These are phyloP conservation scores for Gouania willdenowi DNA, from an alignment of 2,797 vertebrate genomes.

Conservation along the genomic window DNA sequence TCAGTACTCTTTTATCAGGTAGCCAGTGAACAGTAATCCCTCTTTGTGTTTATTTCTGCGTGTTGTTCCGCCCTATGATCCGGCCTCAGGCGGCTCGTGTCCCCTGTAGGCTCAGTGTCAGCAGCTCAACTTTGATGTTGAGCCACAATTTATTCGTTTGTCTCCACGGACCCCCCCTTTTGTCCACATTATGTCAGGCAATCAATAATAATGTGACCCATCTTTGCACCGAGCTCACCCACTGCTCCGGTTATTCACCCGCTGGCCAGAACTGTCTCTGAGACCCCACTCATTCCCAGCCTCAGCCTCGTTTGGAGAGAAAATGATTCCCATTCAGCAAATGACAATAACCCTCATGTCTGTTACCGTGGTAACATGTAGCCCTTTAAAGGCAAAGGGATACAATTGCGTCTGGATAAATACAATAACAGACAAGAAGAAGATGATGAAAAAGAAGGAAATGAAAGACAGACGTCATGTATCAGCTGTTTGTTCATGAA, in stretches of 20 bases:
- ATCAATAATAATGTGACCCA: constrained; percentile 69
- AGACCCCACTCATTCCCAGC: constrained; percentile 13
- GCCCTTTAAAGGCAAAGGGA: constrained; percentile 10
- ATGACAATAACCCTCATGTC: constrained; percentile 59
- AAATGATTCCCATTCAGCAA: constrained; percentile 54
- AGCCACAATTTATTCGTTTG: constrained; percentile 62
- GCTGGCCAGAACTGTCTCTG: constrained; percentile 51
- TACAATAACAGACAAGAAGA: constrained; percentile 7
- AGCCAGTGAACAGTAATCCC: constrained; percentile 16
- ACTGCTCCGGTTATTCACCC: constrained; percentile 56
- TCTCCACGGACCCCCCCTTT: constrained; percentile 48
- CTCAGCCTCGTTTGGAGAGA: constrained; percentile 29
- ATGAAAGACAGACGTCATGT: constrained; percentile 21
- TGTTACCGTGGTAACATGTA: constrained; percentile 58
- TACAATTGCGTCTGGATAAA: constrained; percentile 7
- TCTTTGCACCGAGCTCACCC: constrained; percentile 41
- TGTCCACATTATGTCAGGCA: constrained; percentile 62
- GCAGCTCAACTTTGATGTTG: constrained; percentile 64
- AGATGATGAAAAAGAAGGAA: constrained; percentile 11
- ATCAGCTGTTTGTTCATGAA: constrained; percentile 48
- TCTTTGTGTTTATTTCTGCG: constrained; percentile 47
- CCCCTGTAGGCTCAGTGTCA: constrained; percentile 64
- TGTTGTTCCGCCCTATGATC: constrained; percentile 48
- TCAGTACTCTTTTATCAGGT: constrained; percentile 30
- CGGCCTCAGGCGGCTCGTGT: constrained; percentile 48